phyloP scores from a whole-genome alignment of 1,140 invertebrate genomes.

The Eufriesea mexicana region DNA sequence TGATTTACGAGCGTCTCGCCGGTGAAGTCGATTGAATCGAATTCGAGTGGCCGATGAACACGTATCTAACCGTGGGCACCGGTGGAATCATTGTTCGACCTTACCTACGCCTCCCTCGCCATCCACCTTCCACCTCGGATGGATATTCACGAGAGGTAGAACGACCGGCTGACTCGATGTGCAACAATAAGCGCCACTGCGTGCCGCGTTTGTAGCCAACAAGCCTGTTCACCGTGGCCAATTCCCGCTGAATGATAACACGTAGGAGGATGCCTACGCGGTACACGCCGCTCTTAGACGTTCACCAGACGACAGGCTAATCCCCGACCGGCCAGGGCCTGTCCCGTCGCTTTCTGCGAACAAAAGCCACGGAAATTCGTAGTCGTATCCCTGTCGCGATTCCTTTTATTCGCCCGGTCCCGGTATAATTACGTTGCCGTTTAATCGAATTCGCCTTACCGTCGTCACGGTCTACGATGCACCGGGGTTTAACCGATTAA shows the following conservation, averaged over 20 bases:
- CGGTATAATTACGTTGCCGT: not conserved
- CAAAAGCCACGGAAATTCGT: constrained; percentile 29
- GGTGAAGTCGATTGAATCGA: constrained; percentile 25
- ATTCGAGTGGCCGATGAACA: constrained; percentile 13
- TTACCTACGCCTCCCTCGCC: constrained; percentile 27
- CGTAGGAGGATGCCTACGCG: constrained; percentile 55
- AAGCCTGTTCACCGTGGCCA: constrained; percentile 29
- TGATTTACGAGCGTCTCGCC: constrained; percentile 26
- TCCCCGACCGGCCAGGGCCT: constrained; percentile 1
- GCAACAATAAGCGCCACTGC: constrained; percentile 59
- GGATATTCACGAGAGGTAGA: constrained; percentile 12
- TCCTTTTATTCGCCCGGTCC: not conserved
- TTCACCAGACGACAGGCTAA: constrained; percentile 42
- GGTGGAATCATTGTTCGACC: not conserved
- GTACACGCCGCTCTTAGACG: constrained; percentile 43
- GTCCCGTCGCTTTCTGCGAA: constrained; percentile 46
- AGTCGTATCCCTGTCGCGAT: not conserved
- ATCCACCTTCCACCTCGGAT: not conserved
- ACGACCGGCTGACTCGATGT: not conserved
- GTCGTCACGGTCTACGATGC: not conserved
- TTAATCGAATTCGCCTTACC: constrained; percentile 18
- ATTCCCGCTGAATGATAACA: constrained; percentile 53
- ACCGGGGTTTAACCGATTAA: constrained; percentile 5
- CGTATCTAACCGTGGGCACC: not conserved
- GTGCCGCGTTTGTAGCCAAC: constrained; percentile 23